Evolutionary conservation across 1,140 invertebrate genomes (phyloP), one percentile per base, ranked within the genome.

Genomic region (Cydia fagiglandana): DNA sequence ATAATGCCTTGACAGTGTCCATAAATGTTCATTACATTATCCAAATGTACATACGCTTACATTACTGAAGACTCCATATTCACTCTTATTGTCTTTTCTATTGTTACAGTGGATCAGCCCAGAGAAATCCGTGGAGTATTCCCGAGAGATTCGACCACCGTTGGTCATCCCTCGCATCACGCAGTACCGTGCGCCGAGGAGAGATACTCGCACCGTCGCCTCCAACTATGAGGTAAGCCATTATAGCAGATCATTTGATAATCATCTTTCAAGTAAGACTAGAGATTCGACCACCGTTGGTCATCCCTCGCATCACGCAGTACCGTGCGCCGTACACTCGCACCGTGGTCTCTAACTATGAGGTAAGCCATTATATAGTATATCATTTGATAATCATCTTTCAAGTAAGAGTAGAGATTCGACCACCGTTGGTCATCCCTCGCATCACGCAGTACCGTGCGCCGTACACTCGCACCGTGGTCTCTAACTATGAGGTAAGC

Each of bases 51-150:
- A 3, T 24, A 24, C 24, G 24, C 24, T 24, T 24, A 24, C 24
- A 24, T 24, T 24, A 24, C 24, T 24, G 24, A 24, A 34, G 30
- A 34, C 34, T 7, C 34, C 34, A 7, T 38, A 38, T 1, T 53
- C 50, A 53, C 4, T 30, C 61, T 10, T 34, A 68, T 38, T 30
- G 0, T 6, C n/a, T 74, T 79, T 76, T 80, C 17, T 66, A 45
- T 77, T 75, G 86, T 87, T 85, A 1, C 88, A 93, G 93, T 93
- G 91, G 93, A 93, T 93, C 75, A 92, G 91, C 0, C 87, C 89
- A 13, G 90, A 93, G 78, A 90, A 93, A 78, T 91, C 90, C 61
- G 88, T 88, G 6, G 87, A 88, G 73, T 93, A 91, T 83, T 85
- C 84, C 50, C 83, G 87, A 17, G 93, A 93, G 28, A 86, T 88